Evolutionary conservation across 2,888 invertebrate species (phyloP).

Genomic region (Ypsolopha scabrella): DNA sequence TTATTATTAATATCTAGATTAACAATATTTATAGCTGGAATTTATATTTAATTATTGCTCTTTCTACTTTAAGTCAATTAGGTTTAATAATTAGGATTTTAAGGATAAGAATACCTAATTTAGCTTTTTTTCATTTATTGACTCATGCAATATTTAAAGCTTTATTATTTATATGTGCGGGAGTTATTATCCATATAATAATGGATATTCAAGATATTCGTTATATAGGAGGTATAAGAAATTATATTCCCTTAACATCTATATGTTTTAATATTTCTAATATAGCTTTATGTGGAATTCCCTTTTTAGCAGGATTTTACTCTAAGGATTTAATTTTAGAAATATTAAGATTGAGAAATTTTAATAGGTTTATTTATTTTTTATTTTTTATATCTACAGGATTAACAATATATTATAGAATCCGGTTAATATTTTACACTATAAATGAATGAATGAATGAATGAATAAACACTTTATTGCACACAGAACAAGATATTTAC

Average conservation of each 20-base stretch:
- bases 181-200: conserved; percentile 75
- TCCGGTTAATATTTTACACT: conserved; percentile 69
- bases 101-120: conserved; percentile 58
- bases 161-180: conserved; percentile 79
- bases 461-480: no score
- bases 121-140: conserved; percentile 80
- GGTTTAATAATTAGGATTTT: conserved; percentile 79
- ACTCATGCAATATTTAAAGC: conserved; percentile 83
- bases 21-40: conserved; percentile 72
- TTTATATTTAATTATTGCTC: conserved; percentile 82
- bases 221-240: conserved; percentile 59
- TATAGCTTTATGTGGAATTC: conserved; percentile 73
- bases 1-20: conserved; percentile 67
- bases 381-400: conserved; percentile 70
- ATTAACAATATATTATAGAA: conserved; percentile 68
- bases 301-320: conserved; percentile 76
- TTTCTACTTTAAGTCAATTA: conserved; percentile 81
- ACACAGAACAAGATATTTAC: no score
- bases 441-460: no score
- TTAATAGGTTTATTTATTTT: conserved; percentile 66
- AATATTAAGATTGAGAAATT: conserved; percentile 54
- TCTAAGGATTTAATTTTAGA: conserved; percentile 75
- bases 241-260: conserved; percentile 62
- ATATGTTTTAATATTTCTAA: conserved; percentile 69
- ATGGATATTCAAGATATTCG: conserved; percentile 77